Evolutionary conservation across 2,888 invertebrate genomes (phyloP).

Genomic region (Spilarctia lutea): DNA sequence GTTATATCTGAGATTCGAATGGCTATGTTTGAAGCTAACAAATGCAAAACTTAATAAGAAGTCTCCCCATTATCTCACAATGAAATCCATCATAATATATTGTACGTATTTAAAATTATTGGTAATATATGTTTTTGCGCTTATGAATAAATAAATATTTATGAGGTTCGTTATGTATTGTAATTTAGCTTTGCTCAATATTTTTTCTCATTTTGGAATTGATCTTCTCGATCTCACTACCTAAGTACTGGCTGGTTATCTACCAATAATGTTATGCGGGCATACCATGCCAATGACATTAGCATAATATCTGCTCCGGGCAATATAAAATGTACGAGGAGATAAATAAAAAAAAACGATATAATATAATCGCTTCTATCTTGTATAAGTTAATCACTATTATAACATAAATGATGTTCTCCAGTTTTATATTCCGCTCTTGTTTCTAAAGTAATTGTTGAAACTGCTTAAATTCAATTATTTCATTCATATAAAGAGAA

Average conservation of each 20-base stretch:
- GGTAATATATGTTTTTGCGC: too few species aligned
- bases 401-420: neutral
- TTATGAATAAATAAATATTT: neutral
- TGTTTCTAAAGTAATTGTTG: neutral
- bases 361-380: neutral
- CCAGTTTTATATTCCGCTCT: neutral
- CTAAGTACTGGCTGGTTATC: neutral
- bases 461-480: constrained; percentile 18
- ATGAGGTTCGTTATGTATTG: too few species aligned
- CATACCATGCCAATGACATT: neutral
- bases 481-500: constrained; percentile 17
- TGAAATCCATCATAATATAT: too few species aligned
- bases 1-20: too few species aligned
- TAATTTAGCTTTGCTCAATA: too few species aligned
- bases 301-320: neutral
- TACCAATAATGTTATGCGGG: neutral
- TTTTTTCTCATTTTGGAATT: too few species aligned
- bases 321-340: too few species aligned
- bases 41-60: too few species aligned
- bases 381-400: neutral
- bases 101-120: too few species aligned
- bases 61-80: too few species aligned
- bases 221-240: neutral
- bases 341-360: too few species aligned
- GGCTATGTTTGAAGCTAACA: too few species aligned